phyloP scores from a whole-genome alignment of 1,140 invertebrate species.

The Pseudomyrmex sp. region DNA sequence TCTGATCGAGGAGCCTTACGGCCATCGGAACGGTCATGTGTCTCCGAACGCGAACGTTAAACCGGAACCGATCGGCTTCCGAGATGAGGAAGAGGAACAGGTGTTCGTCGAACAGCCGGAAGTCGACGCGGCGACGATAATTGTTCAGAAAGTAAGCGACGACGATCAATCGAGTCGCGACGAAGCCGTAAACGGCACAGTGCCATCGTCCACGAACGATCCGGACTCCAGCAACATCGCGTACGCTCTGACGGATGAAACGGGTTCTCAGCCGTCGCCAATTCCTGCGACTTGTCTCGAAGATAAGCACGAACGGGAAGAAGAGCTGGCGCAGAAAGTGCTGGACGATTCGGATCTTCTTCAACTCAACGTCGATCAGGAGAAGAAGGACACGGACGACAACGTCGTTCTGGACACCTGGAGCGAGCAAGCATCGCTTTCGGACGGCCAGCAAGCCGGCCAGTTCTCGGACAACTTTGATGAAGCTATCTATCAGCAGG shows the following conservation, averaged over 20 bases:
- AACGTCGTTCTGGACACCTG: conserved; percentile 5
- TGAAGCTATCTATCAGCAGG: background rate
- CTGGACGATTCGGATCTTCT: background rate
- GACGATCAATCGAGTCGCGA: conserved; percentile 13
- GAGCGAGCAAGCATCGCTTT: background rate
- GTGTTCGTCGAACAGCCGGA: conserved; percentile 53
- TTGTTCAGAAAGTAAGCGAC: conserved; percentile 54
- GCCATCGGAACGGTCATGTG: conserved; percentile 77
- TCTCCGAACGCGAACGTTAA: conserved; percentile 39
- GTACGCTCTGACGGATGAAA: background rate
- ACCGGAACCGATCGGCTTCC: conserved; percentile 31
- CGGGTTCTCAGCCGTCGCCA: background rate
- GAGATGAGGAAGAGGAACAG: conserved; percentile 66
- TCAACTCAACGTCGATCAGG: background rate
- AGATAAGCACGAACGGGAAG: conserved; percentile 63
- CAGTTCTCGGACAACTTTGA: conserved; percentile 71
- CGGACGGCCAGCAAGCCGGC: conserved; percentile 32
- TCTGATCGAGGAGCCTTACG: conserved; percentile 73
- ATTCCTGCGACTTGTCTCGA: conserved; percentile 1
- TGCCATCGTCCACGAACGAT: background rate
- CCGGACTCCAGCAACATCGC: background rate
- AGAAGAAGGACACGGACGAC: background rate
- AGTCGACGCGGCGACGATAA: conserved; percentile 16
- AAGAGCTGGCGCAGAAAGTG: conserved; percentile 20
- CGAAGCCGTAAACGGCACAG: background rate